Percentiles rank a stretch among this genome's conserved stretches.
Evolutionary conservation across 2,113 vertebrate genomes (phyloP).

Genomic region (Phodopus roborovskii): DNA sequence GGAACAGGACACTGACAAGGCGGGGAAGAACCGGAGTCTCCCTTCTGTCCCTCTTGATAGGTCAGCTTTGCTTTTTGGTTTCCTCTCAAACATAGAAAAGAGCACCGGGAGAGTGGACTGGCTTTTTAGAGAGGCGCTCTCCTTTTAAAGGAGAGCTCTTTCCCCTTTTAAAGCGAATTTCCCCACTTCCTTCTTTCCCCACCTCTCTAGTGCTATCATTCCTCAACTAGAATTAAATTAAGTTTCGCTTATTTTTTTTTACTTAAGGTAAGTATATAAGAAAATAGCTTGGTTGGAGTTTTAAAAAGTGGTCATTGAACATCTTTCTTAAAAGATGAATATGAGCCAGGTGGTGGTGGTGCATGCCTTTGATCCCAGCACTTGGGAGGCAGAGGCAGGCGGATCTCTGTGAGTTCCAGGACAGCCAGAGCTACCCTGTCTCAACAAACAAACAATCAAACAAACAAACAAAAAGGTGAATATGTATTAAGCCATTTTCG

Average conservation of each 20-base stretch:
- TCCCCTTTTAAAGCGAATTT: not conserved
- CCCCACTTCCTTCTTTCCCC: rapidly evolving
- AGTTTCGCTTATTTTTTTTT: not conserved
- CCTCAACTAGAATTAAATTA: slow-evolving; percentile 28
- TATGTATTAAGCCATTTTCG: not conserved
- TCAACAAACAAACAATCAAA: too few species aligned
- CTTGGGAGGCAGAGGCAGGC: too few species aligned
- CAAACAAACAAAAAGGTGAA: not conserved
- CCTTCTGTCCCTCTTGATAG: slow-evolving; percentile 54
- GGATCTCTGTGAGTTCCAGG: too few species aligned
- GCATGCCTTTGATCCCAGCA: too few species aligned
- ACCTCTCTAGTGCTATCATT: not conserved
- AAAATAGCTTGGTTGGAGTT: not conserved
- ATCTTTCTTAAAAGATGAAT: not conserved
- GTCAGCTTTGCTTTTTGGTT: slow-evolving; percentile 60
- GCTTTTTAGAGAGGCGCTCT: slow-evolving; percentile 30
- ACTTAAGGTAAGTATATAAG: slow-evolving; percentile 26
- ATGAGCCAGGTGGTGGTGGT: too few species aligned
- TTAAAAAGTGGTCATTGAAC: not conserved
- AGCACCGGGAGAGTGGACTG: not conserved
- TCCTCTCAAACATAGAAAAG: slow-evolving; percentile 34
- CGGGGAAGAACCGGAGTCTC: not conserved
- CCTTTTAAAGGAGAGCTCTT: not conserved
- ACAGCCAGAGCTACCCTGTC: too few species aligned
- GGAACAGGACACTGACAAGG: slow-evolving; percentile 15